A percentile compares a stretch with the other conserved stretches of the same genome.
phyloP scores from a whole-genome alignment of 2,113 vertebrate species.

The Passer montanus region DNA sequence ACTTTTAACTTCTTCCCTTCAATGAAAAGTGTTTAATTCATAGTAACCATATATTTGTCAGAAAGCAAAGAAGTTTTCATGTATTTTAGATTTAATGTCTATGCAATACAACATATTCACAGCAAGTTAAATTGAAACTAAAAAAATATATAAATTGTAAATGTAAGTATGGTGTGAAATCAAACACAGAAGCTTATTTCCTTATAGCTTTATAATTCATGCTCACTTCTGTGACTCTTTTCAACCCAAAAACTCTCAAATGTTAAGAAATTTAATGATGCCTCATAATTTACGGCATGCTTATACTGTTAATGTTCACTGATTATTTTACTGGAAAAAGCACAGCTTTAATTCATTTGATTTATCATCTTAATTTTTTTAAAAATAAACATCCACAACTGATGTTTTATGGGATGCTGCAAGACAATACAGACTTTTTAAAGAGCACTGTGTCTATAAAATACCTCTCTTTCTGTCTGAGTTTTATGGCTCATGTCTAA shows the following conservation, averaged over 20 bases:
- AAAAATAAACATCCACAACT: not conserved
- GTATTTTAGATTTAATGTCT: not conserved
- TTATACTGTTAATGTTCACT: not conserved
- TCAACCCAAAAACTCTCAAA: not conserved
- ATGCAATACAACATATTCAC: not conserved
- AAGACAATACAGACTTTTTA: not conserved
- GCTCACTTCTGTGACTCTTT: not conserved
- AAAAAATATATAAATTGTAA: not conserved
- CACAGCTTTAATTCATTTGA: not conserved
- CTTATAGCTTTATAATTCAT: not conserved
- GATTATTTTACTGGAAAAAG: constrained; percentile 11
- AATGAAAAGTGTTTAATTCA: not conserved
- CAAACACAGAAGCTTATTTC: not conserved
- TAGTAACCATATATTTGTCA: not conserved
- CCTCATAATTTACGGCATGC: not conserved
- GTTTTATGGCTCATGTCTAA: not conserved
- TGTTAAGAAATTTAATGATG: not conserved
- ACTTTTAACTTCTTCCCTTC: not conserved
- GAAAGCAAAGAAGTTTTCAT: not conserved
- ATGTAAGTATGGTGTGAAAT: not conserved
- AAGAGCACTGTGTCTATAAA: not conserved
- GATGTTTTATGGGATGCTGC: not conserved
- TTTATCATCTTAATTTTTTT: not conserved
- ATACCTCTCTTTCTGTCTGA: not conserved
- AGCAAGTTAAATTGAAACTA: not conserved